These are phyloP conservation scores for Hemiscyllium ocellatum DNA, from an alignment of 2,113 vertebrate genomes.

Conservation along the genomic window DNA sequence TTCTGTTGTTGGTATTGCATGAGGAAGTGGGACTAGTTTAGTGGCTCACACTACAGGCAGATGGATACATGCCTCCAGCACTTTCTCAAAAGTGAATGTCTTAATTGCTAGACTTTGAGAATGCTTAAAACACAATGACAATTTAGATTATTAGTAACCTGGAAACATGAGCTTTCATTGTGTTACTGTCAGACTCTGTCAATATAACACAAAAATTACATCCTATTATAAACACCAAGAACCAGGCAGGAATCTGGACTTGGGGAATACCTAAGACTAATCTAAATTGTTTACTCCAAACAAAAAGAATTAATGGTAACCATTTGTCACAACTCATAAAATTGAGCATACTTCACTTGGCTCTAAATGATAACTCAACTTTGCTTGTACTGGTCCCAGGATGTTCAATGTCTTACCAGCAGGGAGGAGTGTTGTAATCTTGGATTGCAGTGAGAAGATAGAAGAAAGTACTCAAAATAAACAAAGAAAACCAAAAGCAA, in stretches of 20 bases:
- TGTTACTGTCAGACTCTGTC: conserved; percentile 46
- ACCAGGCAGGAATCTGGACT: neutral
- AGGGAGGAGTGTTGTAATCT: neutral
- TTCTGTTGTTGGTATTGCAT: no score
- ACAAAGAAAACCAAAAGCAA: neutral
- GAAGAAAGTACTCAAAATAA: neutral
- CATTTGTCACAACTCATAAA: neutral
- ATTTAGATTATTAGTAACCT: neutral
- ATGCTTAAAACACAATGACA: neutral
- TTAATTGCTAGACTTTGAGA: conserved; percentile 39
- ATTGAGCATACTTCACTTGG: neutral
- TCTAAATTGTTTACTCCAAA: neutral
- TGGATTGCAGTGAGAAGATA: neutral
- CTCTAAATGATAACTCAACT: neutral
- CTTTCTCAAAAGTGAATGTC: conserved; percentile 39
- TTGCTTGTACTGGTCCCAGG: neutral
- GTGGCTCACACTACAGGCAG: neutral
- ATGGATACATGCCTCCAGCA: conserved; percentile 34
- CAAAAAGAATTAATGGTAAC: neutral
- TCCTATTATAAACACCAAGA: conserved; percentile 42
- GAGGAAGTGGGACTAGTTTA: neutral
- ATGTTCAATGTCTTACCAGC: neutral
- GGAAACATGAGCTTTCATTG: neutral
- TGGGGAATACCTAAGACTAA: neutral
- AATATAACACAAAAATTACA: conserved; percentile 44